These are phyloP conservation scores for Cerastis leucographa DNA, from an alignment of 2,888 invertebrate genomes.

Conservation along the genomic window DNA sequence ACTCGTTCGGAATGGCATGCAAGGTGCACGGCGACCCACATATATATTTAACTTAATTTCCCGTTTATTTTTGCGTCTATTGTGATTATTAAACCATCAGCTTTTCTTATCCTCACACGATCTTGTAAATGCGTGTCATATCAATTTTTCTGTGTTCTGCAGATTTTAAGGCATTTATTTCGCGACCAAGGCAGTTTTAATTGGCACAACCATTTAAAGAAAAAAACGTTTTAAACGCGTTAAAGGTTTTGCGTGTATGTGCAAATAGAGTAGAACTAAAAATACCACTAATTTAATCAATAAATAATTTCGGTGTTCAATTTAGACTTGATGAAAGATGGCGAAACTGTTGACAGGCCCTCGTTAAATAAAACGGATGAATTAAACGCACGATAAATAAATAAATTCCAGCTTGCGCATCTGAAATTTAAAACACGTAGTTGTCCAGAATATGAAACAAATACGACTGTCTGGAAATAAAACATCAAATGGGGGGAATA, in stretches of 20 bases:
- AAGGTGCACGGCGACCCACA: conserved; percentile 60
- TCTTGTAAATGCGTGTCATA: conserved; percentile 43
- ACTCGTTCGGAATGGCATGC: conserved; percentile 47
- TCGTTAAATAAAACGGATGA: conserved; percentile 34
- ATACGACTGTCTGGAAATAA: conserved; percentile 49
- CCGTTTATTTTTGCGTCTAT: conserved; percentile 28
- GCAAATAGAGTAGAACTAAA: neutral
- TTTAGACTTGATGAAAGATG: conserved; percentile 10
- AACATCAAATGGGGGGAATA: conserved; percentile 44
- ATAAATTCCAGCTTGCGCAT: conserved; percentile 28
- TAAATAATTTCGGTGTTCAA: conserved; percentile 1
- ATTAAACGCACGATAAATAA: conserved; percentile 8
- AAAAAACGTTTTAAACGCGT: neutral
- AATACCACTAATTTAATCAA: neutral
- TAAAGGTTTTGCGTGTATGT: neutral
- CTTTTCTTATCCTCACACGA: conserved; percentile 23
- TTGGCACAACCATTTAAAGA: neutral
- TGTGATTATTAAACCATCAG: conserved; percentile 55
- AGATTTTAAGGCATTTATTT: neutral
- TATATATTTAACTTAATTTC: conserved; percentile 24
- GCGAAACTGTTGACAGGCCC: conserved; percentile 11
- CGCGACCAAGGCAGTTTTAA: conserved; percentile 10
- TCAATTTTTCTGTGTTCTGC: conserved; percentile 16
- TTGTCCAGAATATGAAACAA: conserved; percentile 56
- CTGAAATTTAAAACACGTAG: conserved; percentile 42